A percentile compares a stretch with the other conserved stretches of the same genome.
Conservation (phyloP, 2,888 invertebrate genomes). For the Lasius fuliginosus region DNA sequence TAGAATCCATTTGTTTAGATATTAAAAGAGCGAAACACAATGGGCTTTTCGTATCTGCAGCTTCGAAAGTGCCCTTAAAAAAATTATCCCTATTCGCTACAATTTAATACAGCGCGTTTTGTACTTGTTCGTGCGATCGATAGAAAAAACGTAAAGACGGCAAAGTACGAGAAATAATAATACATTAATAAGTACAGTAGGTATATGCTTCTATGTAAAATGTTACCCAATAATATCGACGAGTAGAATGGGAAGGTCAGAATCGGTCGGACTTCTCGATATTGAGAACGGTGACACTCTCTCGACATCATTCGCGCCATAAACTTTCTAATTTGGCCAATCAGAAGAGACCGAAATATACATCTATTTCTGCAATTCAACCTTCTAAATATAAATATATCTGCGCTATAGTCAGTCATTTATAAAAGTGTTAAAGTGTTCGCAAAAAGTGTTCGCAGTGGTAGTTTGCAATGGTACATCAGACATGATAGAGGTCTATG, state of each 20-base stretch:
- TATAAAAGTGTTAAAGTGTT: too few species aligned
- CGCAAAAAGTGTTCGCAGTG: not conserved
- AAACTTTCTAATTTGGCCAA: too few species aligned
- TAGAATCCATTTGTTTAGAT: not conserved
- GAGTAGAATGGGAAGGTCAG: too few species aligned
- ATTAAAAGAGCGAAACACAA: not conserved
- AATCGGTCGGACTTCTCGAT: too few species aligned
- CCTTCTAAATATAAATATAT: not conserved
- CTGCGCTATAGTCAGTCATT: constrained; percentile 22
- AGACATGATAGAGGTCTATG: not conserved
- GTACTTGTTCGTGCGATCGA: not conserved
- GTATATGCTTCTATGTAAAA: too few species aligned
- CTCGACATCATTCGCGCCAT: too few species aligned
- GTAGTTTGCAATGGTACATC: not conserved
- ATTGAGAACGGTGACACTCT: too few species aligned
- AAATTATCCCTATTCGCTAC: not conserved
- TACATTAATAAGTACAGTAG: not conserved
- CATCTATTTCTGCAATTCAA: too few species aligned
- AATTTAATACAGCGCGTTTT: not conserved
- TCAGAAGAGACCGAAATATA: too few species aligned
- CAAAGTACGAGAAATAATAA: constrained; percentile 22
- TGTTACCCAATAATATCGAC: too few species aligned
- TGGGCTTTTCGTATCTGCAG: not conserved
- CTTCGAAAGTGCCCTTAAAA: not conserved
- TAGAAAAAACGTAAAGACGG: not conserved